Conservation (phyloP, 2,797 vertebrate genomes). For the Lacerta viridis region DNA sequence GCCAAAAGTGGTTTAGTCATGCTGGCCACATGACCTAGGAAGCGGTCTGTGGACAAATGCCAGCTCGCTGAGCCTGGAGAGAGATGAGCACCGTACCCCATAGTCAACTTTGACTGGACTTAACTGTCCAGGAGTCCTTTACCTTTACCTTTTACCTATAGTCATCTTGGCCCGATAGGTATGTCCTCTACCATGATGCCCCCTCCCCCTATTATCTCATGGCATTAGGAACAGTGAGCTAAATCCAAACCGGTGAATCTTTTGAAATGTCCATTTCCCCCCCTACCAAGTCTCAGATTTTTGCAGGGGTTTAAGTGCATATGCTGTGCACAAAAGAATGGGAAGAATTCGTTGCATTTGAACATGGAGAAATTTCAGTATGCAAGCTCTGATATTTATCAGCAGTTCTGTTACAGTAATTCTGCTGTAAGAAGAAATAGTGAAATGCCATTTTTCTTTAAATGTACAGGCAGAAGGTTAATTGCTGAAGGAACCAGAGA, state of each 20-base stretch:
- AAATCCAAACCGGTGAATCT: background rate
- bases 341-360: background rate
- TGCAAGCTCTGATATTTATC: slow-evolving; percentile 7
- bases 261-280: background rate
- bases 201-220: background rate
- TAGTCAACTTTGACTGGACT: no score
- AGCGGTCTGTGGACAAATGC: no score
- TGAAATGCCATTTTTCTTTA: slow-evolving; percentile 39
- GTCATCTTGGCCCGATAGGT: background rate
- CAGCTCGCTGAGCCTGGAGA: no score
- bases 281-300: background rate
- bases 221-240: background rate
- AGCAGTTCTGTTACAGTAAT: slow-evolving; percentile 21
- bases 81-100: no score
- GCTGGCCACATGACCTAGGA: no score
- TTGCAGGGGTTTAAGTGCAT: background rate
- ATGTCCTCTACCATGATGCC: background rate
- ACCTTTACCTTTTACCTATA: no score
- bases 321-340: background rate
- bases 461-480: slow-evolving; percentile 23
- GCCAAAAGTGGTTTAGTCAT: no score
- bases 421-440: slow-evolving; percentile 16
- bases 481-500: slow-evolving; percentile 19
- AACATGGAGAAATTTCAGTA: background rate
- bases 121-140: no score